Conservation (phyloP, 2,797 vertebrate genomes). For the Ptychadena robeensis region DNA sequence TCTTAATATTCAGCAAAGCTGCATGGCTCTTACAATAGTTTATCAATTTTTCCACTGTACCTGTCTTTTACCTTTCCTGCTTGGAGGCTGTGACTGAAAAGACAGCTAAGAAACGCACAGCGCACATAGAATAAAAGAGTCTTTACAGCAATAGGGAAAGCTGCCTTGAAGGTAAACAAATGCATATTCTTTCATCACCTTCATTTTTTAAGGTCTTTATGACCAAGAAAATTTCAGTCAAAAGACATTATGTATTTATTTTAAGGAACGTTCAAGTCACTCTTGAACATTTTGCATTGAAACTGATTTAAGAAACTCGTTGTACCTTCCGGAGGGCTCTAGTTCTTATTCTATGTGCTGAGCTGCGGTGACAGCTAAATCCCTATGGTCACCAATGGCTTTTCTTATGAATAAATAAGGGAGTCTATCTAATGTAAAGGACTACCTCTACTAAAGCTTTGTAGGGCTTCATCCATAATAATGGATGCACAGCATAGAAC, state of each 20-base stretch:
- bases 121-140: neutral
- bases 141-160: neutral
- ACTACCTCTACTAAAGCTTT: too few species aligned
- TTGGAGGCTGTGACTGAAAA: constrained; percentile 35
- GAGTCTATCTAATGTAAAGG: neutral
- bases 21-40: constrained; percentile 25
- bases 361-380: neutral
- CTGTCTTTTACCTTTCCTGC: constrained; percentile 22
- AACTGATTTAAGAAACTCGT: neutral
- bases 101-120: neutral
- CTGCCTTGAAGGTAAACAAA: neutral
- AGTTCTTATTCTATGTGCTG: neutral
- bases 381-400: neutral
- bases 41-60: constrained; percentile 46
- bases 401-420: neutral
- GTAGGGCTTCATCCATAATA: too few species aligned
- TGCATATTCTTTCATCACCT: neutral
- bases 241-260: neutral
- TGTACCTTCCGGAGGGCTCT: neutral
- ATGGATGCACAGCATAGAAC: neutral
- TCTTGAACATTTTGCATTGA: neutral
- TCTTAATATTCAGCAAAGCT: constrained; percentile 42
- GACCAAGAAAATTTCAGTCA: neutral
- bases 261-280: neutral
- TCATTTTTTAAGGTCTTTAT: neutral